These are phyloP conservation scores for Dryobotodes eremita DNA, from an alignment of 2,888 invertebrate genomes.

Conservation along the genomic window DNA sequence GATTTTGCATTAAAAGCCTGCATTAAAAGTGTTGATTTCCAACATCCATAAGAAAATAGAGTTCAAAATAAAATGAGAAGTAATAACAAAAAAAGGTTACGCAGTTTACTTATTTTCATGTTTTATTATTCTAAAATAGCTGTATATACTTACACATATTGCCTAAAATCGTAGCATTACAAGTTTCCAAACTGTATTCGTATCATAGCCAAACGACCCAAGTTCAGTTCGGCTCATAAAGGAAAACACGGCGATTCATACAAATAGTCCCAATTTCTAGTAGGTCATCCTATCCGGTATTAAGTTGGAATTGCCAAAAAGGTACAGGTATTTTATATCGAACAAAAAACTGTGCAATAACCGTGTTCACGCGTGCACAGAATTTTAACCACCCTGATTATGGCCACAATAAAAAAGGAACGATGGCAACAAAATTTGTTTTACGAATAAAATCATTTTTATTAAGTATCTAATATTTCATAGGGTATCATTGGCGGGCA, in stretches of 20 bases:
- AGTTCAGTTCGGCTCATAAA: slow-evolving; percentile 22
- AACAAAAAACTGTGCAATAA: slow-evolving; percentile 54
- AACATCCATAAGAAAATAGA: not conserved
- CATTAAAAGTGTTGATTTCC: not conserved
- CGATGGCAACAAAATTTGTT: slow-evolving; percentile 55
- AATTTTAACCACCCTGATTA: slow-evolving; percentile 57
- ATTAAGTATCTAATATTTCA: slow-evolving; percentile 59
- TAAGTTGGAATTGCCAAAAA: slow-evolving; percentile 60
- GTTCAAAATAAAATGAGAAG: not conserved
- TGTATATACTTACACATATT: not conserved
- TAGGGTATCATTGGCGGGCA: slow-evolving; percentile 42
- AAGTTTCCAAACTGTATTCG: slow-evolving; percentile 25
- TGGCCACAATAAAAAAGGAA: slow-evolving; percentile 53
- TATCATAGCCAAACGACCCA: slow-evolving; percentile 12
- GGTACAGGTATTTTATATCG: slow-evolving; percentile 54
- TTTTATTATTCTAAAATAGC: not conserved
- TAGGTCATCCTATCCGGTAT: slow-evolving; percentile 60
- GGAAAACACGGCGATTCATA: slow-evolving; percentile 43
- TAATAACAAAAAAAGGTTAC: not conserved
- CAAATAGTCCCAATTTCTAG: slow-evolving; percentile 49
- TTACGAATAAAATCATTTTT: slow-evolving; percentile 53
- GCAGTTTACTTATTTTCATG: not conserved
- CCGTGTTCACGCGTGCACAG: slow-evolving; percentile 47
- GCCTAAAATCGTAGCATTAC: not conserved
- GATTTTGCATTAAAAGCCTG: not conserved